Base-by-base conservation (phyloP, 2,797 vertebrate species). In the Enteromius afrohamiltoni region DNA sequence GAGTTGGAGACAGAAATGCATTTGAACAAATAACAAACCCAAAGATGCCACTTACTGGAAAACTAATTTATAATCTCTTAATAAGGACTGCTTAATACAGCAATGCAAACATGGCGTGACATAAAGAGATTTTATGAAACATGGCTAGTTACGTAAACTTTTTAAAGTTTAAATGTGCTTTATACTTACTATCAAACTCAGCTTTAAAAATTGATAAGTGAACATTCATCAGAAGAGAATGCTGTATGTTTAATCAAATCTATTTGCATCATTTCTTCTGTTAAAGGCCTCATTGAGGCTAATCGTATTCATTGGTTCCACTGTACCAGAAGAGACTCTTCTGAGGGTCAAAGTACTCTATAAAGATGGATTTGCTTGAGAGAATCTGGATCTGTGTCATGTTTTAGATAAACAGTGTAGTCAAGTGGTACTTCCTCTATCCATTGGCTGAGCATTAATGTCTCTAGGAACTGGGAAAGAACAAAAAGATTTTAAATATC, bases 361-460 rank as follows among this genome's bases (percentile, higher is more conserved):
- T 99, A 98, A 51, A 98, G 94, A 89, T 96, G 96, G 89, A 98
- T 97, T 91, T 97, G 95, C 90, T 94, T 91, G 3, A 98, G 94
- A 0, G 94, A 91, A 74, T 97, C 96, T 53, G 89, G 91, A 91
- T 97, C 96, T 6, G 85, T 77, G 79, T 96, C 95, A 85, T 90
- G 91, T 85, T 94, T 95, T 88, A 94, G 69, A 88, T 87, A 96
- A 2, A 93, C 89, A 29, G 94, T 87, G 19, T 94, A 95, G 89
- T 95, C 92, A 37, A 97, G 83, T 60, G 95, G 94, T 64, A 97
- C 42, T 85, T 98, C 96, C 93, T 97, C 94, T 2, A 97, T 93
- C 96, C 96, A 98, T 0, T 91, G 80, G 82, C 89, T 90, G 8
- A 95, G 90, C 37, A 91, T 90, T 90, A 96, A 85, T 79, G 82